Base-by-base conservation (phyloP, 2,113 vertebrate genomes). In the Cricetomys ansorgei region DNA sequence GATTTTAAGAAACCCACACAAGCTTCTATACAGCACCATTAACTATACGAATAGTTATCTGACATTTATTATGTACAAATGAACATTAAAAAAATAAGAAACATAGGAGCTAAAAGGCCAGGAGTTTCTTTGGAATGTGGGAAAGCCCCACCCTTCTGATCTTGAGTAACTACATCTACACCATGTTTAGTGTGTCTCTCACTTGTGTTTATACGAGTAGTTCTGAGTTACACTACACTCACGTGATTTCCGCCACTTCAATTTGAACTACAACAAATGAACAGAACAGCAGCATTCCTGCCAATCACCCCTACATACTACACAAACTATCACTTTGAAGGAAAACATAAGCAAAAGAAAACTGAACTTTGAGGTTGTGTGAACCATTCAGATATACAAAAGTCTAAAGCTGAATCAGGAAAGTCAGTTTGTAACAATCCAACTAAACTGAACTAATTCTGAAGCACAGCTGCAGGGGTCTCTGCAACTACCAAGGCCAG, bases 331-430 rank as follows among this genome's bases (percentile, higher is more conserved):
- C 34, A 62, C 19, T 65, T 79, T 43, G 31, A 83, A 43, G 11
- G 13, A 13, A 53, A 83, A 88, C 25, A 80, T 57, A 59, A 87
- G 81, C 12, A 62, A 67, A 86, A 17, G 53, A 34, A 21, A 75
- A 45, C 79, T 89, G 43, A 67, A 69, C 21, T 87, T 62, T 87
- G 65, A 92, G 17, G 7, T 45, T 89, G 4, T 81, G 10, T 81
- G 80, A 86, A 62, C 62, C 43, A 45, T 29, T 27, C 55, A 86
- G 79, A 79, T 6, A 89, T n/a, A 43, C 31, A 86, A 34, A 48
- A 87, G 81, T 37, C 9, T 27, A 80, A 94, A 91, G 72, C 88
- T 34, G 86, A 89, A 31, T 80, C 92, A 92, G 21, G 37, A 59
- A 88, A 59, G 21, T 8, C 64, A 34, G 93, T 64, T 77, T 86